Conservation (phyloP, 2,797 vertebrate genomes). For the Hypotaenidia okinawae region DNA sequence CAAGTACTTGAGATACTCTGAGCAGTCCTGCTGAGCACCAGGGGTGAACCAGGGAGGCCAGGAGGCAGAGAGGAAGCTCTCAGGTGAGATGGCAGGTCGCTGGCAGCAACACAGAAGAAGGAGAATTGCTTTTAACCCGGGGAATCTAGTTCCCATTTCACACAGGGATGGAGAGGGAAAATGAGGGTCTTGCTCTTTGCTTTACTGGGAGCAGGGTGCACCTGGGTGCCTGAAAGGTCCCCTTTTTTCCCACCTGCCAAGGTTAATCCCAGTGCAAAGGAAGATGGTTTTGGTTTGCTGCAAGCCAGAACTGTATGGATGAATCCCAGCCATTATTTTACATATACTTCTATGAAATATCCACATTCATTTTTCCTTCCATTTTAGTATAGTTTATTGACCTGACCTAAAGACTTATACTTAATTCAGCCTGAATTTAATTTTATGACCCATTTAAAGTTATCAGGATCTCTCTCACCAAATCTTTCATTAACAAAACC, state of each 20-base stretch:
- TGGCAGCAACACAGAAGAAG: conserved; percentile 36
- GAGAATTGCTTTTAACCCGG: neutral
- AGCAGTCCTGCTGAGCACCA: conserved; percentile 85
- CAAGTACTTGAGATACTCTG: conserved; percentile 85
- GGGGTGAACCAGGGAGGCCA: conserved; percentile 86
- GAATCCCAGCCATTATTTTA: neutral
- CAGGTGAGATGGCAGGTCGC: conserved; percentile 83
- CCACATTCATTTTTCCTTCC: neutral
- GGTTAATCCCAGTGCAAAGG: neutral
- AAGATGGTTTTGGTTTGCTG: neutral
- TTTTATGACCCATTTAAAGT: conserved; percentile 37
- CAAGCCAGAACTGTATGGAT: neutral
- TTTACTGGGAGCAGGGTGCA: neutral
- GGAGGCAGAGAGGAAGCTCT: conserved; percentile 82
- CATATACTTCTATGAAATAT: neutral
- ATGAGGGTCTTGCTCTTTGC: neutral
- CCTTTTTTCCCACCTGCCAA: neutral
- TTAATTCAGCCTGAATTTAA: conserved; percentile 26
- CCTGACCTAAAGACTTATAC: neutral
- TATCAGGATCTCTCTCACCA: conserved; percentile 2
- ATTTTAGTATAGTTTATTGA: conserved; percentile 22
- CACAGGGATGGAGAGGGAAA: neutral
- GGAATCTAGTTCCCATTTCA: neutral
- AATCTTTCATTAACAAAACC: neutral
- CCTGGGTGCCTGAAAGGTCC: neutral